phyloP scores from a whole-genome alignment of 2,888 invertebrate genomes.

The Drosophila recens region DNA sequence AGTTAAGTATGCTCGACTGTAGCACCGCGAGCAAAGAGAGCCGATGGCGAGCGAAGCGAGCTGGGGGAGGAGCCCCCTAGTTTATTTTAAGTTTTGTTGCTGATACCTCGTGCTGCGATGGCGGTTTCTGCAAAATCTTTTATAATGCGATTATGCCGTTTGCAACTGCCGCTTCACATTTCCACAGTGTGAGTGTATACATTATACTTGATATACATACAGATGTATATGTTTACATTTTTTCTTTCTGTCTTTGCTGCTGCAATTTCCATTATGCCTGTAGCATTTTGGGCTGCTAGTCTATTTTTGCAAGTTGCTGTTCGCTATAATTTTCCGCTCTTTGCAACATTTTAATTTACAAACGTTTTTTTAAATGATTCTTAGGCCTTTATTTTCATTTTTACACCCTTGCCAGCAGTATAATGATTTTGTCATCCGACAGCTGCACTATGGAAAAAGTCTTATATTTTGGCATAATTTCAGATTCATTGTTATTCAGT shows the following conservation, averaged over 20 bases:
- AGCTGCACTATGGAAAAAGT: background rate
- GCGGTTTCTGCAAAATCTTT: constrained; percentile 51
- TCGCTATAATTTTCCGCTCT: constrained; percentile 82
- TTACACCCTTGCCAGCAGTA: background rate
- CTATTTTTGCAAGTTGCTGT: constrained; percentile 41
- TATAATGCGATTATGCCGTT: constrained; percentile 55
- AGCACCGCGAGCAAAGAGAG: no score
- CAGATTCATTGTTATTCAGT: no score
- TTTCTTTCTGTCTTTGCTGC: constrained; percentile 71
- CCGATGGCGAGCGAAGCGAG: no score
- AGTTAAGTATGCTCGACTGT: no score
- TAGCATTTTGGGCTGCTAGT: constrained; percentile 17
- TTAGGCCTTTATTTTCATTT: constrained; percentile 1
- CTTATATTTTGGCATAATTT: no score
- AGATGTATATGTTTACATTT: constrained; percentile 39
- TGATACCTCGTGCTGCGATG: constrained; percentile 25
- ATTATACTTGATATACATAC: constrained; percentile 3
- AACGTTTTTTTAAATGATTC: constrained; percentile 48
- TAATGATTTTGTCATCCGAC: background rate
- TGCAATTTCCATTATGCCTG: constrained; percentile 75
- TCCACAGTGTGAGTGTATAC: constrained; percentile 32
- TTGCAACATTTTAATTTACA: constrained; percentile 82
- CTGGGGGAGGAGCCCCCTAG: no score
- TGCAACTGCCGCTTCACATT: constrained; percentile 32
- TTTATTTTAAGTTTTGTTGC: constrained; percentile 8